phyloP scores from a whole-genome alignment of 2,113 vertebrate genomes.

The Ranitomeya variabilis region DNA sequence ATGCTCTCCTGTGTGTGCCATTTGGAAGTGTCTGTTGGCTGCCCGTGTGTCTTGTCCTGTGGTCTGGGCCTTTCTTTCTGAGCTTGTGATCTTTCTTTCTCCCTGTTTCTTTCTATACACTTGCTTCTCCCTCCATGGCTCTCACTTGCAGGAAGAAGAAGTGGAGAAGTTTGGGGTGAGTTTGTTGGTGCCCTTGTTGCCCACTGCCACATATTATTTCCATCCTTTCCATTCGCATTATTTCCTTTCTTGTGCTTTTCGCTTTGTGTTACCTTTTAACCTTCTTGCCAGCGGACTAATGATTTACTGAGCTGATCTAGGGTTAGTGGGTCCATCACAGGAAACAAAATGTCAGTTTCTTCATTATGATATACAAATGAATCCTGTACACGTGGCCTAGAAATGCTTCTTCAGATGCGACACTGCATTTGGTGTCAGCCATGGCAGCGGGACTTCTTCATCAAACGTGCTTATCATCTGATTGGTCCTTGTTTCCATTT shows the following conservation, averaged over 20 bases:
- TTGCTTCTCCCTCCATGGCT: constrained; percentile 90
- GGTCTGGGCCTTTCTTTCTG: constrained; percentile 88
- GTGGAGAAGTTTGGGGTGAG: constrained; percentile 99
- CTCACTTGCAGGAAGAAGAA: constrained; percentile 99
- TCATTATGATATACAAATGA: not conserved
- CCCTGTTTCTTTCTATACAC: constrained; percentile 78
- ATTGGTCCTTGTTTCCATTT: not conserved
- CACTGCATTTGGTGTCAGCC: not conserved
- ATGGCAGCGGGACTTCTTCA: not conserved
- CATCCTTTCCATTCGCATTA: constrained; percentile 67
- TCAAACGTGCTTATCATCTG: not conserved
- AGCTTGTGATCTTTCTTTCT: constrained; percentile 89
- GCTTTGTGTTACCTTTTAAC: constrained; percentile 71
- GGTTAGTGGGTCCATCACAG: not conserved
- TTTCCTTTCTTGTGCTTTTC: constrained; percentile 71
- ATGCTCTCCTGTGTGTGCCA: constrained; percentile 52
- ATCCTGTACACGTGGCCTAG: not conserved
- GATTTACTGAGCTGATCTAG: not conserved
- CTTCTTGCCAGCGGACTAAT: constrained; percentile 62
- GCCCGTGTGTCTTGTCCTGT: constrained; percentile 78
- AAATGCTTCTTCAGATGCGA: not conserved
- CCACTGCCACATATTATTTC: constrained; percentile 64
- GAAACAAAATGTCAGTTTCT: not conserved
- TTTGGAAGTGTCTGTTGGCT: constrained; percentile 71
- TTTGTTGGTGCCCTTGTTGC: constrained; percentile 72